Base-by-base conservation (phyloP, 2,113 vertebrate genomes). In the Cynocephalus volans region DNA sequence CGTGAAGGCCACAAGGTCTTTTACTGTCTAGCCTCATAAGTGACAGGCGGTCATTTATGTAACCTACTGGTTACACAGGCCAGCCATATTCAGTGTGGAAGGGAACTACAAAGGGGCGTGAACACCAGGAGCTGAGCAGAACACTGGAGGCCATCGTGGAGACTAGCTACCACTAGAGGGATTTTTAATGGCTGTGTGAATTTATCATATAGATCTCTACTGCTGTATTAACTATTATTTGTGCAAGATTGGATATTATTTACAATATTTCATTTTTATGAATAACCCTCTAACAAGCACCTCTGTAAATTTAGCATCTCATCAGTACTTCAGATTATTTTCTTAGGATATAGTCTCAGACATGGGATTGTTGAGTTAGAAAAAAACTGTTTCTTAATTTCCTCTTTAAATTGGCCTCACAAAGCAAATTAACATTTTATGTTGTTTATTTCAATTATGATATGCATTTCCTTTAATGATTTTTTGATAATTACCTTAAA, bases 401-500 rank as follows among this genome's bases (percentile, higher is more conserved):
- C 19, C 33, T 87, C 36, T 82, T 86, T 73, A 82, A 90, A 50
- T 83, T 54, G 31, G 1, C n/a, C 80, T 96, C 52, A 79, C 72
- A 72, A 90, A 95, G 13, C 28, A 91, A 93, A 79, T 88, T 76
- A 54, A 36, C 62, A 52, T 56, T 93, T 67, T 81, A 76, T 83
- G 41, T 69, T 73, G 8, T n/a, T 70, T 48, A 73, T 88, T 95
- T 96, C 52, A 90, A 21, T 56, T 82, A 64, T 41, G n/a, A 72
- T 76, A 62, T 76, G 13, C 4, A 85, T 90, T 87, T 88, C 41
- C 48, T 96, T 88, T 56, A 23, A 60, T 88, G 26, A 75, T 14
- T 94, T 82, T 85, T 10, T 72, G 58, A 48, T 72, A 89, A 69
- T 75, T 31, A 83, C 15, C 62, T 93, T 94, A 76, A 94, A 92